These are phyloP conservation scores for Gila orcuttii DNA, from an alignment of 2,113 vertebrate species.

Conservation along the genomic window DNA sequence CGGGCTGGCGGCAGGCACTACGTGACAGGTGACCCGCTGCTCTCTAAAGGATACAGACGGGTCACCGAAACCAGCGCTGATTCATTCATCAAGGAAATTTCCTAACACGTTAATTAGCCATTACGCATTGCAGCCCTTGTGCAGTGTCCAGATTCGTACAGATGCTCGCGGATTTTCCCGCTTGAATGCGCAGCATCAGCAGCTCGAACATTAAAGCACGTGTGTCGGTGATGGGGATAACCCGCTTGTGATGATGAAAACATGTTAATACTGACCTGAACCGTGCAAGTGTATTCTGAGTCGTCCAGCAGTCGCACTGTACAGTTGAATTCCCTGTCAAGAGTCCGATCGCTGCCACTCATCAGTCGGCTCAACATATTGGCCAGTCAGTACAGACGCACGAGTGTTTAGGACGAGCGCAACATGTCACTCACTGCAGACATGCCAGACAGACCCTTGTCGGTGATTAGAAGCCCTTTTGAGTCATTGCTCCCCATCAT, in stretches of 20 bases:
- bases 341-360: conserved; percentile 96
- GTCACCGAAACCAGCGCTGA: conserved; percentile 8
- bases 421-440: conserved; percentile 47
- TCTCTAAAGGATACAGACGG: conserved; percentile 6
- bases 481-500: conserved; percentile 25
- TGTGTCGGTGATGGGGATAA: conserved; percentile 25
- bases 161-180: conserved; percentile 21
- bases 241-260: conserved; percentile 22
- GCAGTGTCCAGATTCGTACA: background rate
- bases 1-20: background rate
- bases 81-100: background rate
- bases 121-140: conserved; percentile 43
- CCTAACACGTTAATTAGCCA: conserved; percentile 8
- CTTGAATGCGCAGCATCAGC: conserved; percentile 26
- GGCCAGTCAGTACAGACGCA: conserved; percentile 51
- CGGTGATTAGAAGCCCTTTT: conserved; percentile 36
- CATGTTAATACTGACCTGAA: conserved; percentile 64
- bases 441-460: conserved; percentile 28
- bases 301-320: conserved; percentile 96
- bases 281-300: conserved; percentile 95
- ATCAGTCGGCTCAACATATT: conserved; percentile 97
- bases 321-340: conserved; percentile 94
- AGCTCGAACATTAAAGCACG: conserved; percentile 4
- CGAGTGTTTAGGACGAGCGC: conserved; percentile 48
- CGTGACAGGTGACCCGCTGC: conserved; percentile 34